Base-by-base conservation (phyloP, 92 coral and sea anemone species). In the Anthopleura xanthogrammica region DNA sequence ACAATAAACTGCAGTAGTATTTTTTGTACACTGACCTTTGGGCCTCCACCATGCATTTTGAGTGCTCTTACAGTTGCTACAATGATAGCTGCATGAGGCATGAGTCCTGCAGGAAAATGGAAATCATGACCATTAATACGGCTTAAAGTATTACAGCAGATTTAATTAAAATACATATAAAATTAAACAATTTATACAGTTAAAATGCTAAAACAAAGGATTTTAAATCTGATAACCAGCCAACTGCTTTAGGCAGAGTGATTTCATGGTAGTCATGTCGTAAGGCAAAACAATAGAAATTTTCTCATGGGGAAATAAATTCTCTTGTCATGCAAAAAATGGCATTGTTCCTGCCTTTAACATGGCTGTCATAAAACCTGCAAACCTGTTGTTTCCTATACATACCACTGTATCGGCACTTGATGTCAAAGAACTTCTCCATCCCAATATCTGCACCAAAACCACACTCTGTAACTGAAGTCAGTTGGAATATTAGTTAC, bases 361-460 rank as follows among this genome's bases (percentile, higher is more conserved):
- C n/a, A n/a, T n/a, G n/a, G n/a, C n/a, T n/a, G n/a, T n/a, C n/a
- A n/a, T n/a, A n/a, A n/a, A n/a, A n/a, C n/a, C n/a, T n/a, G n/a
- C 16, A 13, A 54, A 13, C 58, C 58, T 11, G 16, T 11, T 11
- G 58, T 17, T 22, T 52, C 23, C 23, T 12, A 3, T 23, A 86
- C 97, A 36, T 60, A 96, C 99, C 99, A 66, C 99, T 96, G 68
- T 93, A 94, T 89, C 99, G 88, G 72, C 99, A 96, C 80, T 96
- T 96, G 86, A 96, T 96, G 85, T 96, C 84, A 76, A 96, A 96
- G 91, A 96, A 96, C 91, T 96, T 96, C 90, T 96, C 99, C 99
- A 96, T 96, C 50, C 99, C 99, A 78, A 96, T 96, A 85, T 96
- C 99, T 20, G 99, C 99, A 23, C 99, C 99, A 85, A 96, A 96